Conservation (phyloP, 2,888 invertebrate species). For the Coelinius sp. region DNA sequence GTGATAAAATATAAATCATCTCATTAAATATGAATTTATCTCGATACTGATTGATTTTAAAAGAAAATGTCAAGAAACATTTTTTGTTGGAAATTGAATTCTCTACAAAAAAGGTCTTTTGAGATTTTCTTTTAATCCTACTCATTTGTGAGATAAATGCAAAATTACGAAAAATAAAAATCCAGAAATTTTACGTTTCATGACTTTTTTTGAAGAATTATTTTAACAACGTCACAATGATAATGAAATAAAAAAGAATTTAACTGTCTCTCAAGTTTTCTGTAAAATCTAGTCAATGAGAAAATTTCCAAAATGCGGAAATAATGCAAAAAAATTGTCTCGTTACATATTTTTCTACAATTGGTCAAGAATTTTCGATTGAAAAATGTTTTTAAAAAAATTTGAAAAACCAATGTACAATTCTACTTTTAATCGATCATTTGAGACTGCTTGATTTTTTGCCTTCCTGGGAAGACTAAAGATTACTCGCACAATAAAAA, state of each 20-base stretch:
- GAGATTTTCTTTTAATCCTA: too few species aligned
- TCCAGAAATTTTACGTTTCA: slow-evolving; percentile 31
- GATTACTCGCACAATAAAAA: slow-evolving; percentile 41
- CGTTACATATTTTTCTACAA: slow-evolving; percentile 33
- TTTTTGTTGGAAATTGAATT: too few species aligned
- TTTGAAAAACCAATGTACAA: slow-evolving; percentile 40
- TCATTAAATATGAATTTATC: background rate
- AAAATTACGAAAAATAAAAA: slow-evolving; percentile 8
- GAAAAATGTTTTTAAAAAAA: slow-evolving; percentile 27
- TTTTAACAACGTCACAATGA: slow-evolving; percentile 42
- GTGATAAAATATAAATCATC: background rate
- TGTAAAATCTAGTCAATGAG: slow-evolving; percentile 16
- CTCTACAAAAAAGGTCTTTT: too few species aligned
- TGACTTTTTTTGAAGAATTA: slow-evolving; percentile 15
- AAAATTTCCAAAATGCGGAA: slow-evolving; percentile 14
- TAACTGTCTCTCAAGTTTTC: slow-evolving; percentile 32
- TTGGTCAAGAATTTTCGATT: slow-evolving; percentile 41
- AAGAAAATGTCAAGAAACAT: too few species aligned
- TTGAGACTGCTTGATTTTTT: slow-evolving; percentile 34
- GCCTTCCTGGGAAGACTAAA: slow-evolving; percentile 36
- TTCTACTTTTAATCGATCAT: slow-evolving; percentile 33
- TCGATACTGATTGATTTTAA: background rate
- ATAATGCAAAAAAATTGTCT: slow-evolving; percentile 19
- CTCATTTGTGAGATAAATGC: background rate
- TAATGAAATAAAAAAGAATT: slow-evolving; percentile 31